Conservation (phyloP, 2,888 invertebrate species). For the Drosophila incognita region DNA sequence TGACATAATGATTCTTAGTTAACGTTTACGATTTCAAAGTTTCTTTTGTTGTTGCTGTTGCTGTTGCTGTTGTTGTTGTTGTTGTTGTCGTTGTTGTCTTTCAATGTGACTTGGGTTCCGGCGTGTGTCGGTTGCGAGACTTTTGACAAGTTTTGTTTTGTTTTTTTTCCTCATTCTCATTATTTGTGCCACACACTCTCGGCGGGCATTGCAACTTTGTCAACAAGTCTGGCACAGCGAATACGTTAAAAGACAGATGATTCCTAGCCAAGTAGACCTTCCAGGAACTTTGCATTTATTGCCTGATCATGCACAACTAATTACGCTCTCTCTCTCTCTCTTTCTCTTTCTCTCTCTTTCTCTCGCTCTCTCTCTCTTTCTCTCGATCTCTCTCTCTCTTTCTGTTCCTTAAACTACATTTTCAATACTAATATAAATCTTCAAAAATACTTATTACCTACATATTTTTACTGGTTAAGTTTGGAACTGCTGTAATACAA, state of each 20-base stretch:
- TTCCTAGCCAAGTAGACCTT: not conserved
- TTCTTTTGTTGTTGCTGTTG: slow-evolving; percentile 32
- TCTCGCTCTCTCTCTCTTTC: no score
- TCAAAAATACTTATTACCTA: not conserved
- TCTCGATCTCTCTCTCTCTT: not conserved
- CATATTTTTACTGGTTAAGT: no score
- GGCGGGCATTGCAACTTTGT: not conserved
- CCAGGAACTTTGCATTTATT: not conserved
- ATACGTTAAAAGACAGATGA: not conserved
- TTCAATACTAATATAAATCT: not conserved
- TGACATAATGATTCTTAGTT: slow-evolving; percentile 78
- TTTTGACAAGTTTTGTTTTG: slow-evolving; percentile 59
- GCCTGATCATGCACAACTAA: not conserved
- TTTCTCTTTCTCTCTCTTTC: not conserved
- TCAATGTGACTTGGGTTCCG: slow-evolving; percentile 53
- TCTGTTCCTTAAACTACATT: not conserved
- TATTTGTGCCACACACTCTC: slow-evolving; percentile 5
- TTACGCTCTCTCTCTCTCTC: no score
- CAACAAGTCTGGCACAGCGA: not conserved
- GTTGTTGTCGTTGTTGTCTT: slow-evolving; percentile 34
- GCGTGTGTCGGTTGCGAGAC: slow-evolving; percentile 61
- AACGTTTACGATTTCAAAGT: slow-evolving; percentile 65
- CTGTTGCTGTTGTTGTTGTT: slow-evolving; percentile 26
- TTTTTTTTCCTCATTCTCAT: slow-evolving; percentile 14
- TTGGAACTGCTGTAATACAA: not conserved